Evolutionary conservation across 1,140 invertebrate species (phyloP), one percentile per base, ranked within the genome.

Genomic region (Mamestra configurata): DNA sequence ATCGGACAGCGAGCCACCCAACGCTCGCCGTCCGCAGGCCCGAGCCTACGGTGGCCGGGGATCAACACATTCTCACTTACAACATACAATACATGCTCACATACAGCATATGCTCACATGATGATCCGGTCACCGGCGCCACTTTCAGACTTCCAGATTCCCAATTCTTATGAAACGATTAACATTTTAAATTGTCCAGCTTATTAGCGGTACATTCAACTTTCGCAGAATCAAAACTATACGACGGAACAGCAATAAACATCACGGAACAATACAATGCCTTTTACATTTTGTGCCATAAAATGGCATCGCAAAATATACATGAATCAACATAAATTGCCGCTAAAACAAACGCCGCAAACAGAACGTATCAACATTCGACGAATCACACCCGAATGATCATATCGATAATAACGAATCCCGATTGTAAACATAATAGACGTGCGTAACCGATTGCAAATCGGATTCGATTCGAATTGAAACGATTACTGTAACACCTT

Each of bases 401-500:
- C 79, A 82, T 83, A 68, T 73, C 75, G 72, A 43, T 43, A 46
- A 57, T 59, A 73, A 37, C 72, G 72, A 46, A 75, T 77, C 49
- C 64, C n/a, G 46, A 37, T 40, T 78, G 61, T 79, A 79, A 79
- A 59, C 66, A 71, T 66, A 79, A 79, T 79, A 46, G 46, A 7
- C 66, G 49, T n/a, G 35, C 64, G n/a, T 76, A 78, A 79, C 77
- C 76, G 80, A 88, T 84, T 83, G 83, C 81, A 80, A 82, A 84
- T 86, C 83, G 83, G 68, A 46, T 87, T 80, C 82, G 80, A 82
- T 85, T 90, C 79, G 79, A 81, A 88, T 85, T 81, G 84, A 83
- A 90, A 79, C 87, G 88, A 90, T 92, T 86, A 89, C 79, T 79
- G 83, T 80, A 82, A 89, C 86, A 90, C 90, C 87, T 91, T 90